phyloP scores from a whole-genome alignment of 2,888 invertebrate genomes.

The Blera fallax region DNA sequence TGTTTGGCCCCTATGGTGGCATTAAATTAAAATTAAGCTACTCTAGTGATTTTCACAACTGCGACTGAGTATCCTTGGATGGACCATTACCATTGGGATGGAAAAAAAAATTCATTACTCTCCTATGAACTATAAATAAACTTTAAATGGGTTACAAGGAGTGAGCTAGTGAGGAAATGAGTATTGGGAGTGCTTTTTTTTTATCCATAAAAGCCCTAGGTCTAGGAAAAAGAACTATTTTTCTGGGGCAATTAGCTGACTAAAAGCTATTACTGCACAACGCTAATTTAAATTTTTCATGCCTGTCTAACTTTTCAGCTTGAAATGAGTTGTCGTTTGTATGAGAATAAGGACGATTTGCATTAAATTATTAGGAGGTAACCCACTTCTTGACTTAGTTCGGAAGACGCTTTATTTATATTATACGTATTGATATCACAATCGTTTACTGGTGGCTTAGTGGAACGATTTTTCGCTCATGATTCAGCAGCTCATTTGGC shows the following conservation, averaged over 20 bases:
- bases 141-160: conserved; percentile 50
- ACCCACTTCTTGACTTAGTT: no score
- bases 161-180: background rate
- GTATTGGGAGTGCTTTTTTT: background rate
- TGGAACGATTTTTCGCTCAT: no score
- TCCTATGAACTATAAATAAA: conserved; percentile 58
- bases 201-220: background rate
- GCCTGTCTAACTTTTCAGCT: background rate
- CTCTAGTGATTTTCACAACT: conserved; percentile 18
- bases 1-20: conserved; percentile 12
- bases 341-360: no score
- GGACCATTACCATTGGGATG: conserved; percentile 19
- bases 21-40: conserved; percentile 54
- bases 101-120: conserved; percentile 28
- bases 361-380: no score
- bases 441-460: no score
- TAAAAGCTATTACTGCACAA: conserved; percentile 22
- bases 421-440: no score
- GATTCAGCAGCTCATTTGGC: no score
- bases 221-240: background rate
- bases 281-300: background rate
- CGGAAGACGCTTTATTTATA: no score
- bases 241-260: conserved; percentile 29
- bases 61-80: conserved; percentile 1
- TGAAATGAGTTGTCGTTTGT: background rate